A percentile compares a stretch with the other conserved stretches of the same genome.
phyloP scores from a whole-genome alignment of 1,140 invertebrate species.

The Drosophila santomea region DNA sequence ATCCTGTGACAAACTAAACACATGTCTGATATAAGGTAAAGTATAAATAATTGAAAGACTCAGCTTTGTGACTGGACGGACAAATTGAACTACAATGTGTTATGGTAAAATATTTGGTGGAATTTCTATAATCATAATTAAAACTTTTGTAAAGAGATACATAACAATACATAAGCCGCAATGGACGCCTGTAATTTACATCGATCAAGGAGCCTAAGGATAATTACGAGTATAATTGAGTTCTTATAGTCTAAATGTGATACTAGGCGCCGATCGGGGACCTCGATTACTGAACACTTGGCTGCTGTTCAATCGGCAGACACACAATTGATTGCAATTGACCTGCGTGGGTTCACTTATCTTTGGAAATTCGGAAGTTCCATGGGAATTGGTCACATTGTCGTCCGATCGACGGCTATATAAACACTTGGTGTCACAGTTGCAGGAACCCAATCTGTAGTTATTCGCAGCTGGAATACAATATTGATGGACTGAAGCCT shows the following conservation, averaged over 20 bases:
- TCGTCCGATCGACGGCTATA: constrained; percentile 78
- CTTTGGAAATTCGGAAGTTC: constrained; percentile 27
- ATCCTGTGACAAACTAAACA: background rate
- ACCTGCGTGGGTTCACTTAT: constrained; percentile 44
- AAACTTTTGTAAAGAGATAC: too few species aligned
- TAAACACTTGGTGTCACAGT: constrained; percentile 71
- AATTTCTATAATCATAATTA: too few species aligned
- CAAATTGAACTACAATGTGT: background rate
- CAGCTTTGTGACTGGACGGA: background rate
- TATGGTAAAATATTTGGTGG: too few species aligned
- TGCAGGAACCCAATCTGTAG: constrained; percentile 52
- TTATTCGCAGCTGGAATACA: constrained; percentile 11
- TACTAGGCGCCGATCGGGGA: constrained; percentile 75
- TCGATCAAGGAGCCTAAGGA: constrained; percentile 1
- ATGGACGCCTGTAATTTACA: constrained; percentile 17
- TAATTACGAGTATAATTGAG: background rate
- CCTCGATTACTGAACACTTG: constrained; percentile 57
- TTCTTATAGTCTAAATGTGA: constrained; percentile 68
- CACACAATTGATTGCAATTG: constrained; percentile 68
- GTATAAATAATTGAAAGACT: background rate
- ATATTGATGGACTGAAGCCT: constrained; percentile 27
- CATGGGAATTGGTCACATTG: constrained; percentile 59
- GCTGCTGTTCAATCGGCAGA: constrained; percentile 69
- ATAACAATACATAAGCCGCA: constrained; percentile 6
- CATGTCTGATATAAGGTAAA: background rate